Conservation (phyloP, 2,113 vertebrate genomes). For the Accipiter virgatus region DNA sequence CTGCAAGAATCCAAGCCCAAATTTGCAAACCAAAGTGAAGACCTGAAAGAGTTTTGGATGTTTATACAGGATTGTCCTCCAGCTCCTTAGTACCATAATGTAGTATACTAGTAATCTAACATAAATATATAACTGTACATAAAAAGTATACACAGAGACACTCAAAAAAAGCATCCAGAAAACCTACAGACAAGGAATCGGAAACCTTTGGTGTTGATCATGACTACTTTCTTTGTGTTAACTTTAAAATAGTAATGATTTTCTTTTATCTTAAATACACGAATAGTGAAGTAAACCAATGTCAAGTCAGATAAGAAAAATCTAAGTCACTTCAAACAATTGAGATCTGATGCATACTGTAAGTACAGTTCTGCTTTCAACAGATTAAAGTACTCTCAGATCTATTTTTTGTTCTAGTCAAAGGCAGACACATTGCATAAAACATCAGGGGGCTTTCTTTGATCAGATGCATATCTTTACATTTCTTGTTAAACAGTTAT, state of each 20-base stretch:
- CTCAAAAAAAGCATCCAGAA: not conserved
- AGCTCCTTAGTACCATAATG: not conserved
- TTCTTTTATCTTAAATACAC: conserved; percentile 13
- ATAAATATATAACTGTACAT: not conserved
- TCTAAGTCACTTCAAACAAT: conserved; percentile 30
- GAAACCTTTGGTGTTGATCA: not conserved
- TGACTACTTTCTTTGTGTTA: conserved; percentile 16
- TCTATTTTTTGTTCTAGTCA: conserved; percentile 64
- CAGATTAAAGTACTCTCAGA: conserved; percentile 55
- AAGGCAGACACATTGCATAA: conserved; percentile 16
- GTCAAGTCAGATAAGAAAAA: conserved; percentile 28
- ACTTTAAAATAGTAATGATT: conserved; percentile 38
- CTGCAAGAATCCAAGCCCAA: not conserved
- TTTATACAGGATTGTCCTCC: not conserved
- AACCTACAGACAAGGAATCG: not conserved
- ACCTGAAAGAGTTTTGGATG: not conserved
- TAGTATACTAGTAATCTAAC: not conserved
- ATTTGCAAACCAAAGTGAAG: not conserved
- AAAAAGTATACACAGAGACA: not conserved
- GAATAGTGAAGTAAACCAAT: conserved; percentile 49
- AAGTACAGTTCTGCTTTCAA: conserved; percentile 44
- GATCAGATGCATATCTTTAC: conserved; percentile 40
- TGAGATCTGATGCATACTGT: not conserved
- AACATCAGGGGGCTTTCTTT: conserved; percentile 55
- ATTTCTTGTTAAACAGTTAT: conserved; percentile 37